Conservation (phyloP, 2,113 vertebrate genomes). For the Diadophis punctatus region DNA sequence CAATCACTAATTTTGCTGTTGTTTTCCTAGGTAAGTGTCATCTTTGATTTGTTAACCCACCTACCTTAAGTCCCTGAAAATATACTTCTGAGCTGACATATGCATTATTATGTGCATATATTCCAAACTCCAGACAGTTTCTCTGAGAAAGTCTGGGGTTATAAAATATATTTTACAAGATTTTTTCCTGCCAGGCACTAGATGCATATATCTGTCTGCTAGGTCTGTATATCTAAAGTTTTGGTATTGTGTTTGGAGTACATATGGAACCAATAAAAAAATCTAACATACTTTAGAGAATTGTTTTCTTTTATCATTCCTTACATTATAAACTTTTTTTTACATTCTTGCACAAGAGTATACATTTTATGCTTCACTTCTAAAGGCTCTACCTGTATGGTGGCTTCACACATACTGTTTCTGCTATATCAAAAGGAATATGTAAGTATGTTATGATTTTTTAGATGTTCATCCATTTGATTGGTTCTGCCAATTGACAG, state of each 20-base stretch:
- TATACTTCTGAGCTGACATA: rapidly evolving
- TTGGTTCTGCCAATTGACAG: background rate
- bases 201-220: slow-evolving; percentile 6
- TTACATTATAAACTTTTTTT: rapidly evolving
- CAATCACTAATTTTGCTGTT: slow-evolving; percentile 13
- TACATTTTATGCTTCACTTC: background rate
- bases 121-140: background rate
- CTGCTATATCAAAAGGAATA: background rate
- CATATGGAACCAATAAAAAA: background rate
- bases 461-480: background rate
- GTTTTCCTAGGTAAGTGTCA: slow-evolving; percentile 8
- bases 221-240: background rate
- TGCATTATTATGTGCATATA: background rate
- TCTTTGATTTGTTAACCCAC: slow-evolving; percentile 2
- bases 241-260: background rate
- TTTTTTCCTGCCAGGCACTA: slow-evolving; percentile 51
- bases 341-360: background rate
- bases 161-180: slow-evolving; percentile 45
- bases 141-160: background rate
- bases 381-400: background rate
- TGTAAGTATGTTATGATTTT: background rate
- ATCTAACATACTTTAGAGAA: background rate
- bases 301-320: background rate
- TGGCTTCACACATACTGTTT: background rate
- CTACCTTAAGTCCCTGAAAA: background rate